Percentiles rank a stretch among this genome's conserved stretches.
Evolutionary conservation across 2,113 vertebrate genomes (phyloP).

Genomic region (Anser brachyrhynchus): DNA sequence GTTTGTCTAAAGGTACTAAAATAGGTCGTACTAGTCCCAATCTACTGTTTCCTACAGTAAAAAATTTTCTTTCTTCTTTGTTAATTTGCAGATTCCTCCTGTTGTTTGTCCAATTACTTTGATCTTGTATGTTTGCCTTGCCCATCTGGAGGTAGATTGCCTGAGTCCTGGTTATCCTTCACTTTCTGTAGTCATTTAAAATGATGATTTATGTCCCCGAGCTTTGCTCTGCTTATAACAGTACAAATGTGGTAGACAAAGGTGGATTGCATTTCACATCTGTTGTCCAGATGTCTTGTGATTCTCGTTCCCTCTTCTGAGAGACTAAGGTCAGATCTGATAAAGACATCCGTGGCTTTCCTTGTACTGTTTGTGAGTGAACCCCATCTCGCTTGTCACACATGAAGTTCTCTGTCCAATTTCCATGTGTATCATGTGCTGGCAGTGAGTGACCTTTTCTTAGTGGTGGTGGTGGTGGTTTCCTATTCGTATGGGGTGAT

Average conservation of each 20-base stretch:
- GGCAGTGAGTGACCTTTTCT: not conserved
- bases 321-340: not conserved
- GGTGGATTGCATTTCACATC: not conserved
- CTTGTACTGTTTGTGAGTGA: not conserved
- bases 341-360: not conserved
- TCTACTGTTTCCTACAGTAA: not conserved
- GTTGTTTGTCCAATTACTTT: not conserved
- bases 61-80: not conserved
- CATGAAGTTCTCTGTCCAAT: not conserved
- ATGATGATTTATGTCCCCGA: not conserved
- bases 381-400: not conserved
- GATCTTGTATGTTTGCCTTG: not conserved
- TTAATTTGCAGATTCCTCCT: not conserved
- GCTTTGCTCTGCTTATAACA: not conserved
- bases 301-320: not conserved
- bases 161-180: not conserved
- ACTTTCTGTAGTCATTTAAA: not conserved
- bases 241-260: not conserved
- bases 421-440: fast-evolving
- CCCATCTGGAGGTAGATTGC: not conserved
- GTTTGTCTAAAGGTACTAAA: not conserved
- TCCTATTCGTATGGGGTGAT: fast-evolving
- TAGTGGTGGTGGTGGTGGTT: not conserved
- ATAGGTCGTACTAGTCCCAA: no score
- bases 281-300: slow-evolving; percentile 32